These are phyloP conservation scores for Cyclina sinensis DNA, from an alignment of 1,140 invertebrate genomes.

Conservation along the genomic window DNA sequence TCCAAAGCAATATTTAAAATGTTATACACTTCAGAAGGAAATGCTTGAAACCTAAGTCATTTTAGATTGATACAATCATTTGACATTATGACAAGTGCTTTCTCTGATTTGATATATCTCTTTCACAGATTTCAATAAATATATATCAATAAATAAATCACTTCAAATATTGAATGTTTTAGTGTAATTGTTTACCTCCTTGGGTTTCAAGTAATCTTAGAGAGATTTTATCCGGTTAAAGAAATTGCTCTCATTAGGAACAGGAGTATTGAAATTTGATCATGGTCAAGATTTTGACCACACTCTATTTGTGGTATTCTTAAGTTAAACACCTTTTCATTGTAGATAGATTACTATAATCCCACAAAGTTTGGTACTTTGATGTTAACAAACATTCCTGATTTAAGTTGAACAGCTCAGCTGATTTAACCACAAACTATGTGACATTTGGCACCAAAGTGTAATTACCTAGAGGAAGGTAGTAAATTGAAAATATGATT, in stretches of 20 bases:
- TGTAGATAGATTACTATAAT: constrained; percentile 6
- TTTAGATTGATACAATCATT: neutral
- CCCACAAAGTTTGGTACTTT: neutral
- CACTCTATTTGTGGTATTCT: neutral
- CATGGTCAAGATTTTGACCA: constrained; percentile 15
- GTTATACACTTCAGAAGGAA: no score
- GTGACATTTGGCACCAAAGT: neutral
- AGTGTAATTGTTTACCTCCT: constrained; percentile 31
- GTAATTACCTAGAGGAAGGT: no score
- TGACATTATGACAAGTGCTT: neutral
- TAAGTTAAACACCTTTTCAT: constrained; percentile 21
- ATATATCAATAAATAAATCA: constrained; percentile 10
- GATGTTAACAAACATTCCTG: neutral
- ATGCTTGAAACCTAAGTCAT: neutral
- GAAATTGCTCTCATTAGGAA: constrained; percentile 15
- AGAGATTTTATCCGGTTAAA: neutral
- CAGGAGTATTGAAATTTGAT: neutral
- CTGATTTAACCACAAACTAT: neutral
- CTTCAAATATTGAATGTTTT: constrained; percentile 35
- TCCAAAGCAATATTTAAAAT: no score
- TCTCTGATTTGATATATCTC: neutral
- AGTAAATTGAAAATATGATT: no score
- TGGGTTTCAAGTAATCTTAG: neutral
- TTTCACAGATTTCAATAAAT: constrained; percentile 4
- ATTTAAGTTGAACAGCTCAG: no score